Evolutionary conservation across 1,140 invertebrate genomes (phyloP).

Genomic region (Penaeus vannamei): DNA sequence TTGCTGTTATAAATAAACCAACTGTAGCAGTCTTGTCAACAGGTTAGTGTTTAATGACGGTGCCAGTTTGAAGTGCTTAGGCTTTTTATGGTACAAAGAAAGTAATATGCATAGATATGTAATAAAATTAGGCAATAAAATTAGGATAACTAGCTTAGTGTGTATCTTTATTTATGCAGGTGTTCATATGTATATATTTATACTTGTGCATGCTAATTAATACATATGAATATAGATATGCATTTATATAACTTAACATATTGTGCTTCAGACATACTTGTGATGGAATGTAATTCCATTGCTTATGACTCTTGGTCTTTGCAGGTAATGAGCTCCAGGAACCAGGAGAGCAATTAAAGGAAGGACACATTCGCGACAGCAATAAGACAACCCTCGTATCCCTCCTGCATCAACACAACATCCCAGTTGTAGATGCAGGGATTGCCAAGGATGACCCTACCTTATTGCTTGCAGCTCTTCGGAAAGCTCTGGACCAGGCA

Average conservation of each 20-base stretch:
- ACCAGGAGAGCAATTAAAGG: constrained; percentile 74
- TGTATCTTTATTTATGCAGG: too few relatives aligned
- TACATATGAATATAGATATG: too few relatives aligned
- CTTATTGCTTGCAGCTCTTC: constrained; percentile 71
- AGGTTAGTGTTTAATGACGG: constrained; percentile 31
- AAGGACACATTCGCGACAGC: constrained; percentile 87
- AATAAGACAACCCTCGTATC: constrained; percentile 86
- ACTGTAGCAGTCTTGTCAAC: constrained; percentile 82
- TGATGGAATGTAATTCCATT: not conserved
- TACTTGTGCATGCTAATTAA: too few relatives aligned
- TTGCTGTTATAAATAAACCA: constrained; percentile 78
- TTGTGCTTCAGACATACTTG: too few relatives aligned
- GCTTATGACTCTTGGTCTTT: not conserved
- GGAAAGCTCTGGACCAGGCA: constrained; percentile 75
- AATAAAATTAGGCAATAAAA: too few relatives aligned
- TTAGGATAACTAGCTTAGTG: too few relatives aligned
- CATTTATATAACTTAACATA: too few relatives aligned
- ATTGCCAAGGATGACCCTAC: constrained; percentile 81
- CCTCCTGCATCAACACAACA: constrained; percentile 78
- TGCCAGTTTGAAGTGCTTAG: not conserved
- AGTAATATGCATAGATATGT: too few relatives aligned
- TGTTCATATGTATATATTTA: too few relatives aligned
- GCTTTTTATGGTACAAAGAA: not conserved
- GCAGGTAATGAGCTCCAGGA: constrained; percentile 88
- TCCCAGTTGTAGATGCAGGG: constrained; percentile 78